Base-by-base conservation (phyloP, 2,797 vertebrate species). In the Scomberomorus guttatus region DNA sequence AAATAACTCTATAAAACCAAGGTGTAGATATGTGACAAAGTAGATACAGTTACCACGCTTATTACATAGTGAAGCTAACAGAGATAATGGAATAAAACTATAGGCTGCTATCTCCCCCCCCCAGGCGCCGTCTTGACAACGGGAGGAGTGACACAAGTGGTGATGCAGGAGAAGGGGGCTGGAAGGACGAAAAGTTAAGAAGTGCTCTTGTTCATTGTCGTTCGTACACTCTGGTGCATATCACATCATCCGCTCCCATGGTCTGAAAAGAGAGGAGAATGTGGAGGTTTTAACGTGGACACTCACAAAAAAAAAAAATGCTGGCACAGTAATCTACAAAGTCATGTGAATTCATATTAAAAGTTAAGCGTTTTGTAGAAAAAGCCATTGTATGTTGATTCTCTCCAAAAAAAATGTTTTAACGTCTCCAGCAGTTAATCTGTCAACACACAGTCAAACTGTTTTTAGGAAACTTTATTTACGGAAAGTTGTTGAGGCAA, bases 141-240 rank as follows among this genome's bases (percentile, higher is more conserved):
- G 32, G 67, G 68, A 50, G 48, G 5, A 18, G 67, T 67, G 83
- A 74, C 29, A 58, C 64, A 79, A 62, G 80, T 69, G 66, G 60
- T 70, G 82, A 68, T 27, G 75, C 61, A 58, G 80, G 75, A 52
- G 46, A 62, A 11, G 18, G 34, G 4, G 20, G 32, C 55, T 42
- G 58, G 84, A 77, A 72, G 82, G 85, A 80, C 20, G 13, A 75
- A 85, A 83, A 83, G 82, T 80, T 84, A 59, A 87, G 83, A 89
- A 87, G 88, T 89, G 87, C 89, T 92, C 66, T 82, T 69, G 75
- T 86, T 95, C 91, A 95, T 84, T 95, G 94, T 80, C 93, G 90
- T 63, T 93, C 92, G 60, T 95, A 96, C 62, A 96, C 87, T 83
- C 95, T 90, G 82, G 94, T 95, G 84, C 95, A 96, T 54, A 95